These are phyloP conservation scores for Trogon melanurus DNA, from an alignment of 2,113 vertebrate genomes.

Conservation along the genomic window DNA sequence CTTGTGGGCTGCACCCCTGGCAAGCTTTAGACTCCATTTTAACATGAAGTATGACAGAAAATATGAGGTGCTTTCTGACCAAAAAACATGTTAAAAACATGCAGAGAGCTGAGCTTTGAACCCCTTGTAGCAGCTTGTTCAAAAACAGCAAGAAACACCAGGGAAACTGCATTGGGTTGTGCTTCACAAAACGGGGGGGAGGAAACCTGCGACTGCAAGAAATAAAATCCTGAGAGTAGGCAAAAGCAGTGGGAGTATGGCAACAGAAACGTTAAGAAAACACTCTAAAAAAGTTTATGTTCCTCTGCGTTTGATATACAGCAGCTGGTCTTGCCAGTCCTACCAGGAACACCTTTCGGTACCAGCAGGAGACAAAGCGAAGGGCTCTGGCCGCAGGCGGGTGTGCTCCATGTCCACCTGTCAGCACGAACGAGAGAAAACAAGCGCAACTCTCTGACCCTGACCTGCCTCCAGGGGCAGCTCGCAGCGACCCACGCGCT, in stretches of 20 bases:
- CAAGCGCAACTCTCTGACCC: neutral
- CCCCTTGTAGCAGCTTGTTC: rapidly evolving
- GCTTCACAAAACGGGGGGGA: neutral
- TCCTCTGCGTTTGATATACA: neutral
- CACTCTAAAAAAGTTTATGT: neutral
- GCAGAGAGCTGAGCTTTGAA: neutral
- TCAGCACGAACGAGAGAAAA: neutral
- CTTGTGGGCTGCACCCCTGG: neutral
- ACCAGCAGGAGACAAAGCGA: neutral
- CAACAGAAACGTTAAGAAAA: neutral
- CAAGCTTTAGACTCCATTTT: neutral
- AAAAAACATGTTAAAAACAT: neutral
- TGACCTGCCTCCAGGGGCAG: neutral
- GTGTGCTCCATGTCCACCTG: neutral
- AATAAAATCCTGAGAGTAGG: neutral
- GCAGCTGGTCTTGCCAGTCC: neutral
- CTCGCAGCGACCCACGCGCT: neutral
- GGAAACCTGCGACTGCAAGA: neutral
- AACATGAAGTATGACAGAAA: neutral
- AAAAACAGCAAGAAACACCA: neutral
- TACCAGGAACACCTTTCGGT: rapidly evolving
- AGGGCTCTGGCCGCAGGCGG: neutral
- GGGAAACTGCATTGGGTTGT: neutral
- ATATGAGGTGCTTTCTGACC: neutral
- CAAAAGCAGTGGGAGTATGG: neutral